Evolutionary conservation across 2,888 invertebrate genomes (phyloP), one percentile per base, ranked within the genome.

Genomic region (Biston betularia): DNA sequence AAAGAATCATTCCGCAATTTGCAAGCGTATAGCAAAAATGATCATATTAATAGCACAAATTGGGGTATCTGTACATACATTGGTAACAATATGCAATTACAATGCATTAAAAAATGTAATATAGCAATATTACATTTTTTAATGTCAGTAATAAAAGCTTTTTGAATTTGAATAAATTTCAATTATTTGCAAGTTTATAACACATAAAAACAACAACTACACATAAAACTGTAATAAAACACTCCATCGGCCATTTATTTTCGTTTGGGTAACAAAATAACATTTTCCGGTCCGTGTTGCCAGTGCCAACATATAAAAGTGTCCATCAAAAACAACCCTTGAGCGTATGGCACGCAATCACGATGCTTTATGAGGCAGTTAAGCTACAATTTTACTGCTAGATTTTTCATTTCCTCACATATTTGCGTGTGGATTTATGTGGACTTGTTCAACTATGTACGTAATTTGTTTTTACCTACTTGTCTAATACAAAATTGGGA

Each of bases 241-340:
- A 15, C n/a, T 33, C 10, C 14, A 45, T 15, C 46, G 33, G 10
- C 24, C 49, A 1, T 50, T 60, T 44, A 34, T 44, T 52, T 52
- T 52, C 15, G 14, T 42, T 59, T 34, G 12, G 15, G 15, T 46
- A 57, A 57, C 57, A 57, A 57, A 7, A 5, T n/a, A n/a, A 56
- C 45, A 35, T 49, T 54, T 7, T 14, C 49, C 34, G 12, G 15
- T 24, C 49, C 35, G 10, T 61, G 60, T 61, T 57, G 65, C 34
- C 56, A 65, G n/a, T 42, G 52, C 15, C 50, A 61, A 61, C 56
- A 46, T 40, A 65, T 57, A 57, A 61, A 65, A 65, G 44, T 34
- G 56, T 46, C 52, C 52, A 61, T 65, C 65, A 65, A 65, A 42
- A 59, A 65, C 55, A 65, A 56, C 65, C 60, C 65, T 65, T 48